Evolutionary conservation across 2,113 vertebrate species (phyloP), one percentile per base, ranked within the genome.

Genomic region (Planiliza haematocheilus): DNA sequence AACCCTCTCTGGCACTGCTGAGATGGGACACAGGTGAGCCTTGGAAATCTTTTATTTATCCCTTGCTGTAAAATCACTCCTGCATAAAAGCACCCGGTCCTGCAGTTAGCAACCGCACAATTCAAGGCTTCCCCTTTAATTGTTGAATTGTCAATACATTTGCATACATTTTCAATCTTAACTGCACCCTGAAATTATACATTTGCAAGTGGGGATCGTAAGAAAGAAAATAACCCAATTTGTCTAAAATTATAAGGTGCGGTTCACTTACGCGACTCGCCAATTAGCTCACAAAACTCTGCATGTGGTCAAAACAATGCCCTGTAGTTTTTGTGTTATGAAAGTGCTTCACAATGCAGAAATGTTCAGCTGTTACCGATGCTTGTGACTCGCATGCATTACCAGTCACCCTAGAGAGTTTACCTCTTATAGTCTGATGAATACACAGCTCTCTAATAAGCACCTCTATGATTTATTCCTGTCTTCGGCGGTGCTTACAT

Each of bases 81-180:
- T 70, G 10, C 57, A 65, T 56, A 75, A 87, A 74, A 70, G 60
- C 77, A 77, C 60, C 74, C 46, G 3, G 72, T 39, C 49, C 74
- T 67, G 70, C 71, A 21, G 70, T 85, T 86, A 81, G 74, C 86
- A 56, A 79, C 82, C 77, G 78, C 77, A 81, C 84, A 82, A 86
- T 87, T 86, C 67, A 83, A 76, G 61, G 73, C 63, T 51, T 45
- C 81, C 79, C 77, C 62, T 78, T 85, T 86, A 86, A 89, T 88
- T 86, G 85, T 85, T 82, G 50, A 81, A 71, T 89, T 82, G 74
- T 87, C 89, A 85, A 86, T 87, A 86, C 78, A 85, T 87, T 88
- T 86, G 85, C 74, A 87, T 79, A 73, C 52, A 67, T 60, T 73
- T 77, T 75, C 63, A 50, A 65, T 77, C 79, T 77, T 72, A 58